Evolutionary conservation across 1,140 invertebrate genomes (phyloP), one percentile per base, ranked within the genome.

Genomic region (Catajapyx aquilonaris): DNA sequence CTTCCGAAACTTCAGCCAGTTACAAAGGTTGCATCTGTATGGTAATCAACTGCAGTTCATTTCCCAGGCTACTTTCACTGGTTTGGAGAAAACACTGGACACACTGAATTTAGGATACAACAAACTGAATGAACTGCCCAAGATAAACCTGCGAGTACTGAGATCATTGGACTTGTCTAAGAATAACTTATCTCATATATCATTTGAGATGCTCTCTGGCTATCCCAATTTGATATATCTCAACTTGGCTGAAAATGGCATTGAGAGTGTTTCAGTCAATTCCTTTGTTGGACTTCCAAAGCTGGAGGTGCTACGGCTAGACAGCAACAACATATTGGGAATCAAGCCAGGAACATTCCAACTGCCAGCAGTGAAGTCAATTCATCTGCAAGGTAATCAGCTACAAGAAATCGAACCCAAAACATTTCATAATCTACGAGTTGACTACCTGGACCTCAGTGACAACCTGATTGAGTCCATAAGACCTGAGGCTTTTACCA

Each of bases 51-150:
- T 88, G 5, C 68, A 71, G 7, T 61, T 63, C 5, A 61, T 88
- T 10, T 68, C 69, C 35, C 66, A 69, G 0, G 70, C 77, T 28
- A 77, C 76, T 10, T 84, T 87, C 47, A 56, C 57, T 11, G 81
- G 81, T 0, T 48, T 86, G 16, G 76, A 83, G 54, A 61, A 68
- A 21, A 75, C 68, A 5, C 52, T 88, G 7, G 59, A 73, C 42
- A 69, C 64, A 20, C 55, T 87, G 5, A 77, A 85, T 53, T 52
- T 87, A 13, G 78, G 77, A n/a, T 65, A 68, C 17, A 90, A 88
- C 49, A 68, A 75, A 47, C 48, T 87, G 7, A 71, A 69, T 0
- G 72, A 75, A 41, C 50, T 85, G 7, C 60, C 71, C 0, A 58
- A 63, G 0, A 22, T 43, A 42, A 17, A 48, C 38, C 7, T 54